Evolutionary conservation across 2,888 invertebrate genomes (phyloP).

Genomic region (Polydrusus cervinus): DNA sequence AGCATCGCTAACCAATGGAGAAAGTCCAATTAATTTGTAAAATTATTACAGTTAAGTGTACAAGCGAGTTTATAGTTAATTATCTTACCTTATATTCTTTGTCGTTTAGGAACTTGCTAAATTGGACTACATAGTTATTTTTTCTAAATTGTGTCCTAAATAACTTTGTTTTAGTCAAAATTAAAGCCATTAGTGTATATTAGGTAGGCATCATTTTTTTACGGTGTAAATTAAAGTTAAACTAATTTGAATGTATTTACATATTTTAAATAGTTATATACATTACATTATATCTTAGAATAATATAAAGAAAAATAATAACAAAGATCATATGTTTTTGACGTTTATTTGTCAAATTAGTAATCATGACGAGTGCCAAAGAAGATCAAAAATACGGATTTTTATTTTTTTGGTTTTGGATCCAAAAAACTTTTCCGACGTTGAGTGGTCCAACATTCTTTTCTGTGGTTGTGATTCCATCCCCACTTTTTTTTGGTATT

Average conservation of each 20-base stretch:
- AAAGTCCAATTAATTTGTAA: not conserved
- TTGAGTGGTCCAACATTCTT: not conserved
- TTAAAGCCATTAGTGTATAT: slow-evolving; percentile 45
- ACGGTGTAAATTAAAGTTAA: not conserved
- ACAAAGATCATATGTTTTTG: slow-evolving; percentile 19
- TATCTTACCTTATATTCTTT: slow-evolving; percentile 55
- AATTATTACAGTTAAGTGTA: not conserved
- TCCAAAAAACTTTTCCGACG: not conserved
- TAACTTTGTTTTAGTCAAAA: slow-evolving; percentile 30
- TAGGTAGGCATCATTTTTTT: slow-evolving; percentile 5
- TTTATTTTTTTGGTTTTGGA: not conserved
- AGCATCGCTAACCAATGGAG: slow-evolving; percentile 67
- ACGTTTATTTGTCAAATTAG: not conserved
- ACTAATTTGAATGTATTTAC: not conserved
- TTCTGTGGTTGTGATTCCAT: not conserved
- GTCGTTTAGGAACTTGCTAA: slow-evolving; percentile 53
- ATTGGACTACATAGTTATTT: slow-evolving; percentile 46
- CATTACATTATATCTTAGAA: too few species aligned
- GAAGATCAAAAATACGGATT: not conserved
- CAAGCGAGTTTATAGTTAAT: not conserved
- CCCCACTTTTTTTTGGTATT: not conserved
- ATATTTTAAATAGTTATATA: not conserved
- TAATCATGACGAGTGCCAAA: not conserved
- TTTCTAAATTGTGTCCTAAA: slow-evolving; percentile 10
- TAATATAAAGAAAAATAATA: not conserved